A percentile compares a stretch with the other conserved stretches of the same genome.
phyloP scores from a whole-genome alignment of 2,888 invertebrate genomes.

The Norana najaformis region DNA sequence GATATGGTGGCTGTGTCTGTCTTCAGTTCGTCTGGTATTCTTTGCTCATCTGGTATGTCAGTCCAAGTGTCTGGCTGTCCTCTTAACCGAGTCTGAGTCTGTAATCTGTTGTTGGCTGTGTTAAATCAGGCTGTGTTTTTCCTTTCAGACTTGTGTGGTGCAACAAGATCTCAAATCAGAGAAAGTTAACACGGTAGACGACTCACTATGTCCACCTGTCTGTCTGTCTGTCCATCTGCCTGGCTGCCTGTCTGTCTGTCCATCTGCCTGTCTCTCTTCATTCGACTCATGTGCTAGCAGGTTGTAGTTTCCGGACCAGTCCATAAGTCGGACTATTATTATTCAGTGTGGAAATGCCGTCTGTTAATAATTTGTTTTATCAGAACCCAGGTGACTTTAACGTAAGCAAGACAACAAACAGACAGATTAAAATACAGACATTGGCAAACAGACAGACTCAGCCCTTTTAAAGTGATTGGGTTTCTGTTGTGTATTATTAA shows the following conservation, averaged over 20 bases:
- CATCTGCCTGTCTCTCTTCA: background rate
- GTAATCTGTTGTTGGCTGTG: background rate
- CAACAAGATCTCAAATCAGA: constrained; percentile 70
- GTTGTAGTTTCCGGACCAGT: background rate
- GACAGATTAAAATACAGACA: background rate
- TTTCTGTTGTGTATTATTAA: background rate
- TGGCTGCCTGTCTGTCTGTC: background rate
- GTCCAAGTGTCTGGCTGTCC: background rate
- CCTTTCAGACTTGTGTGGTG: constrained; percentile 71
- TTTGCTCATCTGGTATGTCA: background rate
- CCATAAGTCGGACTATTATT: background rate
- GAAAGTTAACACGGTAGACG: constrained; percentile 51
- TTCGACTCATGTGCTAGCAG: background rate
- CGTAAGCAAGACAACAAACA: background rate
- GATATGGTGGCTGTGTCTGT: background rate
- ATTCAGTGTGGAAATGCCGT: background rate
- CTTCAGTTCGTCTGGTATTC: background rate
- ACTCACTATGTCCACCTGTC: constrained; percentile 29
- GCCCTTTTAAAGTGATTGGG: background rate
- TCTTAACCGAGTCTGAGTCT: background rate
- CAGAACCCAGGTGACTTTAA: background rate
- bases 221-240: background rate
- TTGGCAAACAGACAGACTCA: background rate
- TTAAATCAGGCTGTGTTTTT: background rate
- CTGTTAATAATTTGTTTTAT: background rate